Evolutionary conservation across 2,888 invertebrate species (phyloP), one percentile per base, ranked within the genome.

Genomic region (Mimas tiliae): DNA sequence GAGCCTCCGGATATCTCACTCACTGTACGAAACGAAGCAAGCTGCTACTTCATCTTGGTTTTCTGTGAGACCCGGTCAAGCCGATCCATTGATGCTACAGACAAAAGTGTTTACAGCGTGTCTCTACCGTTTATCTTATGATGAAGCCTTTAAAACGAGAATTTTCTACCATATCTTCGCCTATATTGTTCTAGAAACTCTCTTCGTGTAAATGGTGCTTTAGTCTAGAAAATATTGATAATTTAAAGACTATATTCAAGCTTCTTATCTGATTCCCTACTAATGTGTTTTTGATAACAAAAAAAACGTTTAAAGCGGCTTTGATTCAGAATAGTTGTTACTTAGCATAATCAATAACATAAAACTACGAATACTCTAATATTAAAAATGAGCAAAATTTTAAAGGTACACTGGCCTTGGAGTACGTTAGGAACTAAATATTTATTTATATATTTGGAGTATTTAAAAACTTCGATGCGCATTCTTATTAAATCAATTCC

Each of bases 361-460:
- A 58, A 58, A 58, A 58, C 58, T 58, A 58, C 52, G 33, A 19
- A 34, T 34, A 55, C 42, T 16, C 58, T 58, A 58, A 1, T 6
- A 42, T 58, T 58, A 58, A 58, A 55, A 58, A 58, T 58, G 58
- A 58, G 58, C 58, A 58, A 58, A 58, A 58, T 58, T 58, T 58
- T 58, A 58, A 58, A 58, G 19, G 58, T 58, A 58, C 58, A 42
- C 58, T 58, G 58, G 58, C 58, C 58, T 58, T 58, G 58, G 19
- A 58, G 19, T 58, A 19, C 42, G 42, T 58, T 58, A 58, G 58
- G 58, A 58, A 58, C 58, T 58, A 58, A 58, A 58, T 58, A 58
- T 55, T 34, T 38, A 34, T 34, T n/a, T 38, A 55, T 55, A 42
- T 58, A 58, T 42, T 58, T 58, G 16, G 58, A 42, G 38, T 55